Base-by-base conservation (phyloP, 2,888 invertebrate genomes). In the Epirrhoe alternata region DNA sequence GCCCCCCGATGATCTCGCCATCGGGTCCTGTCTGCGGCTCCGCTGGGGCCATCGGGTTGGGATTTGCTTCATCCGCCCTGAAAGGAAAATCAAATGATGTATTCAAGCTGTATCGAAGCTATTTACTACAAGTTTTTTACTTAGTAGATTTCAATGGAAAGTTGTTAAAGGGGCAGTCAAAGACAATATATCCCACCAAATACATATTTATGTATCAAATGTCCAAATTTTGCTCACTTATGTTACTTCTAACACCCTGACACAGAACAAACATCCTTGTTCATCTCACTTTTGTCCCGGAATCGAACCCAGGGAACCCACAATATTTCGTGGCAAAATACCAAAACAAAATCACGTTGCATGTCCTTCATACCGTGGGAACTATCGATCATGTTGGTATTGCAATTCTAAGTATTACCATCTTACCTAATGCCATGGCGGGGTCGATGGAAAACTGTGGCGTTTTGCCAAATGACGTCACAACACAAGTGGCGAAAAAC, bases 1-100 rank as follows among this genome's bases (percentile, higher is more conserved):
- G 97, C 66, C 97, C 98, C 70, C 98, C 97, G 80, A 97, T 97
- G 88, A 97, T 95, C 78, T 93, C 93, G 30, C 94, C 94, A 86
- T 92, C 93, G 6, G 91, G 88, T 0, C 92, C 93, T 0, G 84
- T 85, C 71, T 93, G 86, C 0, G 95, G 96, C 84, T 96, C 97
- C 64, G 94, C 94, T 58, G 95, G 95, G 7, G 95, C 94, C 74
- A 95, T 72, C 87, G 94, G 71, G 94, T 79, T 35, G 83, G 84
- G 64, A 14, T 64, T 64, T 71, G 86, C 89, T 74, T 87, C 85
- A 58, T 90, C 88, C 61, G 88, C 86, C 93, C 93, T 93, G 77
- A 83, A 81, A 61, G 16, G 14, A 24, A 54, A 54, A 16, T 10
- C 17, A 10, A 58, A 42, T 42, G n/a, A 24, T 24, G 24, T 24